Evolutionary conservation across 2,113 vertebrate species (phyloP).

Genomic region (Cisticola juncidis): DNA sequence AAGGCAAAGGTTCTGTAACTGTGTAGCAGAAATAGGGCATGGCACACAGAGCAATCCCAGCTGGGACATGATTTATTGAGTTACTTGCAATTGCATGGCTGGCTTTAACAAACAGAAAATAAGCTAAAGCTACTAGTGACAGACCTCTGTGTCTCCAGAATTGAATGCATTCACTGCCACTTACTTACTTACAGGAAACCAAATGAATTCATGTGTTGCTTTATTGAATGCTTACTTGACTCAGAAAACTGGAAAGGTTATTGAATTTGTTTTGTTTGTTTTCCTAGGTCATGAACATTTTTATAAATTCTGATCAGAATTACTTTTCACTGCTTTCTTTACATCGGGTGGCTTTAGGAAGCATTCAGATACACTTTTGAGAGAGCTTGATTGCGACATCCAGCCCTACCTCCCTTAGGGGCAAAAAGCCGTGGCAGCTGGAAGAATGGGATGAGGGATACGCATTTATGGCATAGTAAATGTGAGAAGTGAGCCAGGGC

Average conservation of each 20-base stretch:
- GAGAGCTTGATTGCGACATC: neutral
- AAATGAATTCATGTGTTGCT: accelerated
- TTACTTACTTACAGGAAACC: neutral
- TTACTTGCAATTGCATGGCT: neutral
- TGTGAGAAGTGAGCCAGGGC: neutral
- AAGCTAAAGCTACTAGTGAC: neutral
- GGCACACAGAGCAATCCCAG: neutral
- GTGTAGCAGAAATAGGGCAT: neutral
- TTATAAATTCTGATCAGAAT: neutral
- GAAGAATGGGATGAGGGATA: neutral
- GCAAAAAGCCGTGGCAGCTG: neutral
- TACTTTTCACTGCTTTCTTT: neutral
- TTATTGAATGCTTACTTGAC: neutral
- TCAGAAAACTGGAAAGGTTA: neutral
- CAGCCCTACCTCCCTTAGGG: accelerated
- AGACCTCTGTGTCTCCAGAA: neutral
- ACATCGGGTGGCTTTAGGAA: accelerated
- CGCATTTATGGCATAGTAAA: neutral
- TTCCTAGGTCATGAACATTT: neutral
- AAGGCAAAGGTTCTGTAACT: neutral
- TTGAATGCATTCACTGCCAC: neutral
- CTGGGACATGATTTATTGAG: neutral
- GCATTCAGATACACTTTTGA: neutral
- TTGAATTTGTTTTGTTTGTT: neutral
- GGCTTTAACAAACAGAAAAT: neutral